Percentiles rank a stretch among this genome's conserved stretches.
Conservation (phyloP, 2,888 invertebrate species). For the Apamea sordens region DNA sequence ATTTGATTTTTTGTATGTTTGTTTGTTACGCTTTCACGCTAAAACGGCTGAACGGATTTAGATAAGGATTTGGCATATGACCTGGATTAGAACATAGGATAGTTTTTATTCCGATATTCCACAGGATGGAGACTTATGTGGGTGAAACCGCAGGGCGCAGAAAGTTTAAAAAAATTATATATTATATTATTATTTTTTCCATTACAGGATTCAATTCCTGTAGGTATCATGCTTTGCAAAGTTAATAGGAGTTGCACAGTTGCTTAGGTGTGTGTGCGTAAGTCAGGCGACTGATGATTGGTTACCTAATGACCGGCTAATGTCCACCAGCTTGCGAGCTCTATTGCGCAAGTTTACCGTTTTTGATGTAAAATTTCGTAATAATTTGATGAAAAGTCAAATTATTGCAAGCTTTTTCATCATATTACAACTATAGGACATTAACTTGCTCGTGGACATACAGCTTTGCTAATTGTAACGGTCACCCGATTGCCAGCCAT, state of each 20-base stretch:
- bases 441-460: constrained; percentile 1
- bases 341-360: constrained; percentile 22
- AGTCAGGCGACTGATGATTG: neutral
- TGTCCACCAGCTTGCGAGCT: neutral
- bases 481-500: too few species aligned
- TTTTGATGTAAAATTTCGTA: constrained; percentile 5
- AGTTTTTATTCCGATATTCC: neutral
- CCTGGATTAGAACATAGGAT: neutral
- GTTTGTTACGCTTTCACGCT: neutral
- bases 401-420: constrained; percentile 7
- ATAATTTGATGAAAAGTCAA: neutral
- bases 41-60: neutral
- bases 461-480: too few species aligned
- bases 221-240: neutral
- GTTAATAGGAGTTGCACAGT: neutral
- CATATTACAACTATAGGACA: constrained; percentile 7
- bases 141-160: neutral
- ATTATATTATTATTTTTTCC: neutral
- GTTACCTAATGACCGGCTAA: neutral
- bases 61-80: too few species aligned
- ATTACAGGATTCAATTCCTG: neutral
- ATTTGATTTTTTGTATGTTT: neutral
- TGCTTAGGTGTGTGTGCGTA: neutral
- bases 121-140: neutral
- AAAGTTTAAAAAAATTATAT: too few species aligned